Conservation (phyloP, 2,888 invertebrate genomes). For the Pocota personata region DNA sequence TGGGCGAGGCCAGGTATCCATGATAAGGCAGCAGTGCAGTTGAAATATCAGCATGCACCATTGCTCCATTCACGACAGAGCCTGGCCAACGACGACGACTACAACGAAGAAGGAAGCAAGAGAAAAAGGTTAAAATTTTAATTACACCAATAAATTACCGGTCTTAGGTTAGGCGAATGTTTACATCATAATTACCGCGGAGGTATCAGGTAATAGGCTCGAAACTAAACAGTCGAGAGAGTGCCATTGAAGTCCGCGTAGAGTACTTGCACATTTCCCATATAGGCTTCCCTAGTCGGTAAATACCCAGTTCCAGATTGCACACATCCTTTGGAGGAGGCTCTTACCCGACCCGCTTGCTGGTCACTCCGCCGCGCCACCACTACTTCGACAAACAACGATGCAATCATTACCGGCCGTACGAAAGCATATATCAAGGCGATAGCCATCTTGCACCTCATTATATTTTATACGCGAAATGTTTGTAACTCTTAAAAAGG, state of each 20-base stretch:
- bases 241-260: slow-evolving; percentile 37
- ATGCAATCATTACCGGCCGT: slow-evolving; percentile 72
- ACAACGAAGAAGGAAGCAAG: slow-evolving; percentile 41
- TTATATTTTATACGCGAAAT: slow-evolving; percentile 75
- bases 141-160: slow-evolving; percentile 75
- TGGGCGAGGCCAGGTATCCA: slow-evolving; percentile 11
- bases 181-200: slow-evolving; percentile 75
- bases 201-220: slow-evolving; percentile 69
- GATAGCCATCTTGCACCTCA: slow-evolving; percentile 76
- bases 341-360: slow-evolving; percentile 5
- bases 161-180: slow-evolving; percentile 72
- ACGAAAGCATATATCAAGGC: slow-evolving; percentile 75
- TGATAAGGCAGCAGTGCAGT: slow-evolving; percentile 47
- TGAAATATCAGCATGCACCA: slow-evolving; percentile 59
- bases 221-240: slow-evolving; percentile 59
- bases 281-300: slow-evolving; percentile 42
- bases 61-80: slow-evolving; percentile 49
- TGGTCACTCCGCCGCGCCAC: too few relatives aligned
- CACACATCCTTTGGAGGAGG: slow-evolving; percentile 27
- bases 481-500: slow-evolving; percentile 74
- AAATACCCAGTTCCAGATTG: slow-evolving; percentile 49
- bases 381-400: slow-evolving; percentile 49
- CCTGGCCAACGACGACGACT: slow-evolving; percentile 4
- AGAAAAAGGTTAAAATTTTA: slow-evolving; percentile 74
- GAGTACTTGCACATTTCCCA: slow-evolving; percentile 34